A percentile compares a stretch with the other conserved stretches of the same genome.
These are phyloP conservation scores for Junonia oenone DNA, from an alignment of 2,888 invertebrate genomes.

Conservation along the genomic window DNA sequence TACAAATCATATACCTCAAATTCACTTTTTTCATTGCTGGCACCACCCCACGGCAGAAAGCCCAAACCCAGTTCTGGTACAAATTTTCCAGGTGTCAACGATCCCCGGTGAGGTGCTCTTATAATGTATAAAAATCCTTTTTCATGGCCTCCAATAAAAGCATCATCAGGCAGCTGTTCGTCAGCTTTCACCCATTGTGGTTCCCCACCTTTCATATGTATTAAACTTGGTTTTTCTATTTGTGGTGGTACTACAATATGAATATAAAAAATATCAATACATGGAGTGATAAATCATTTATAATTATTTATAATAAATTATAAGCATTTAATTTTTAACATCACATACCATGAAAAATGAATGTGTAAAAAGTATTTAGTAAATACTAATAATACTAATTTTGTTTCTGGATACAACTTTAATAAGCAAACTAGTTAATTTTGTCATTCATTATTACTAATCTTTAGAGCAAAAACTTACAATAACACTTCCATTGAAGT, in stretches of 20 bases:
- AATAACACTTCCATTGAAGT: slow-evolving; percentile 42
- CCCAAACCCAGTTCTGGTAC: slow-evolving; percentile 84
- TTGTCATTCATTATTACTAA: no score
- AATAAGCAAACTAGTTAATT: no score
- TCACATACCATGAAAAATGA: no score
- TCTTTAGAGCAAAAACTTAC: no score
- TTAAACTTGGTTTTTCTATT: slow-evolving; percentile 29
- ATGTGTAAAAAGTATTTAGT: no score
- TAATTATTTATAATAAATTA: no score
- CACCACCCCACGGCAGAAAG: slow-evolving; percentile 86
- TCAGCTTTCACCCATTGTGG: slow-evolving; percentile 80
- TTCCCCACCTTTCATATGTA: slow-evolving; percentile 54
- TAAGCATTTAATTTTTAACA: no score
- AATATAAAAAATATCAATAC: no score
- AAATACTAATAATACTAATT: no score
- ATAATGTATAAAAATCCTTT: slow-evolving; percentile 73
- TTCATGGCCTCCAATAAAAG: slow-evolving; percentile 30
- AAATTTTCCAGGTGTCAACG: slow-evolving; percentile 89
- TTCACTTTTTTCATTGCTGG: slow-evolving; percentile 82
- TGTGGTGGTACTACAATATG: slow-evolving; percentile 35
- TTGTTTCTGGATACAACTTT: no score
- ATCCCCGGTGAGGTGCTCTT: slow-evolving; percentile 84
- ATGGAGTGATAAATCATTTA: no score
- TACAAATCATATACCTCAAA: slow-evolving; percentile 80
- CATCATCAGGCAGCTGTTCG: slow-evolving; percentile 26